Evolutionary conservation across 2,888 invertebrate species (phyloP).

Genomic region (Adineta ricciae): DNA sequence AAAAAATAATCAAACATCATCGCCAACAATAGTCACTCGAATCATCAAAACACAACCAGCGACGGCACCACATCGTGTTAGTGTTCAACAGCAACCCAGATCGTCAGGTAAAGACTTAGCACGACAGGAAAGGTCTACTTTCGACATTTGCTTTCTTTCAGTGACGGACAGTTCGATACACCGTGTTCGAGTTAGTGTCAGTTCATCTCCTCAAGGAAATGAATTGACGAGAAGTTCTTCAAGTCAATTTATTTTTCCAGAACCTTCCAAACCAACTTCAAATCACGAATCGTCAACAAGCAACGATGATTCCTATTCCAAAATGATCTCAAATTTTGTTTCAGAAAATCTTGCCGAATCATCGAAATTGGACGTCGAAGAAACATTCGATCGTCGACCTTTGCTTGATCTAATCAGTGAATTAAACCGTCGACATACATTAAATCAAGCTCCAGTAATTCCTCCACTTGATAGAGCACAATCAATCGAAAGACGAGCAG

Average conservation of each 20-base stretch:
- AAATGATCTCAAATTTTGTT: neutral
- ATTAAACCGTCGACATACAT: neutral
- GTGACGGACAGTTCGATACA: neutral
- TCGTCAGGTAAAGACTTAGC: neutral
- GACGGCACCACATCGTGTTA: neutral
- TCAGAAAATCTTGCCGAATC: neutral
- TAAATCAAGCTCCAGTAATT: neutral
- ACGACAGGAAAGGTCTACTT: no score
- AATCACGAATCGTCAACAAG: neutral
- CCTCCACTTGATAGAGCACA: neutral
- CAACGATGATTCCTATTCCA: neutral
- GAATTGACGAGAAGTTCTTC: neutral
- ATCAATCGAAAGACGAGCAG: neutral
- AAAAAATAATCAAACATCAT: neutral
- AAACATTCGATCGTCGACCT: constrained; percentile 12
- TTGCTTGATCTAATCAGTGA: neutral
- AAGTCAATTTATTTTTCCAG: neutral
- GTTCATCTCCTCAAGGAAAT: neutral
- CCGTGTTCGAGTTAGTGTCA: neutral
- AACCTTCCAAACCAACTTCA: neutral
- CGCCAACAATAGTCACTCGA: neutral
- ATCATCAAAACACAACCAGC: neutral
- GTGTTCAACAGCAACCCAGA: neutral
- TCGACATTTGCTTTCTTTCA: neutral
- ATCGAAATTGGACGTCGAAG: neutral